Percentiles rank a stretch among this genome's conserved stretches.
Evolutionary conservation across 2,888 invertebrate genomes (phyloP).

Genomic region (Drosophila phalerata): DNA sequence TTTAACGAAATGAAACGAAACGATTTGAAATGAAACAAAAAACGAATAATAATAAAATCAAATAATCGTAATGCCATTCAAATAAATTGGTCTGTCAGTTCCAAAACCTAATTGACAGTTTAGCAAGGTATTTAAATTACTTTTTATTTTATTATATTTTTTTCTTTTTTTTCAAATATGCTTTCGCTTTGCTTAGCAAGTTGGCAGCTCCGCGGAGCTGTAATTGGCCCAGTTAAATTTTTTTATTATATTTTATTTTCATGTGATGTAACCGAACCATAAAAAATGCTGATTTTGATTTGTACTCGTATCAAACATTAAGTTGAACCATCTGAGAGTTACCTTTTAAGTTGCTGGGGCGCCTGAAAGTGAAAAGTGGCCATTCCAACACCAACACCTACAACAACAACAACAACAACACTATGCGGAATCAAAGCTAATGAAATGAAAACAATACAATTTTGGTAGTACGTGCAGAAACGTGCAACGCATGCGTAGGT

Average conservation of each 20-base stretch:
- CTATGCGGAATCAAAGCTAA: slow-evolving; percentile 18
- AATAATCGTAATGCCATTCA: slow-evolving; percentile 34
- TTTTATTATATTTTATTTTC: not conserved
- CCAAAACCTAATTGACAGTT: slow-evolving; percentile 59
- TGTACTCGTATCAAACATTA: slow-evolving; percentile 33
- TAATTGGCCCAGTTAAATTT: slow-evolving; percentile 48
- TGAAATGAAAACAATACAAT: slow-evolving; percentile 61
- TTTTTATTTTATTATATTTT: not conserved
- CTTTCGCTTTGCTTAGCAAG: slow-evolving; percentile 50
- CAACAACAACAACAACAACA: slow-evolving; percentile 21
- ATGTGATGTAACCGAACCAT: slow-evolving; percentile 53
- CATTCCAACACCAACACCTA: slow-evolving; percentile 34
- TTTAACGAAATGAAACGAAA: slow-evolving; percentile 56
- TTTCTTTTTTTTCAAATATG: slow-evolving; percentile 26
- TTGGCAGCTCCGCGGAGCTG: slow-evolving; percentile 24
- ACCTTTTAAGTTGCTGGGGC: slow-evolving; percentile 15
- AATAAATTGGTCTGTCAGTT: slow-evolving; percentile 20
- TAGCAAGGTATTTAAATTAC: slow-evolving; percentile 37
- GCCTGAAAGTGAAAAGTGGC: slow-evolving; percentile 71
- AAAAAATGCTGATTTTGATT: slow-evolving; percentile 36
- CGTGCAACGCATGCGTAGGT: slow-evolving; percentile 65
- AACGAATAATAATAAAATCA: slow-evolving; percentile 31
- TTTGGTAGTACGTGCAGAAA: slow-evolving; percentile 59
- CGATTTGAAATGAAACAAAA: slow-evolving; percentile 6
- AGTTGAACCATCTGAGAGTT: slow-evolving; percentile 21